A percentile compares a stretch with the other conserved stretches of the same genome.
Conservation (phyloP, 2,888 invertebrate species). For the Agrochola macilenta region DNA sequence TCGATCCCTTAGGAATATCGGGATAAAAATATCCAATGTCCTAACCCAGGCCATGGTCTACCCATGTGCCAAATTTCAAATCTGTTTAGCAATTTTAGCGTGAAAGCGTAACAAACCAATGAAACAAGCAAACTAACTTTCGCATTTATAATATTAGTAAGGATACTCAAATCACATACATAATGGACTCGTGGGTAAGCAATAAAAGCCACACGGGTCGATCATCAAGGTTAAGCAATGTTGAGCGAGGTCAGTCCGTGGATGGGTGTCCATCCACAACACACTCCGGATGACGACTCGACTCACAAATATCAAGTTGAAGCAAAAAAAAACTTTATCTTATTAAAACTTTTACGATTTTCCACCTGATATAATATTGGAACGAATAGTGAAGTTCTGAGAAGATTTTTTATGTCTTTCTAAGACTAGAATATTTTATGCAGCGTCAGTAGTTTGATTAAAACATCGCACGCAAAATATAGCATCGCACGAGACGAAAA, state of each 20-base stretch:
- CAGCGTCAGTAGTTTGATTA: conserved; percentile 40
- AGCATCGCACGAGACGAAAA: conserved; percentile 19
- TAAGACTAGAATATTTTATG: conserved; percentile 37
- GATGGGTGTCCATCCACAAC: neutral
- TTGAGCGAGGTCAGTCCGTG: neutral
- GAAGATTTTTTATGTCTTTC: conserved; percentile 14
- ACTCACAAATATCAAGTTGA: neutral
- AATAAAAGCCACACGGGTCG: no score
- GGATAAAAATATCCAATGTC: no score
- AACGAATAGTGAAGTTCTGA: conserved; percentile 8
- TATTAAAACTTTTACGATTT: conserved; percentile 37
- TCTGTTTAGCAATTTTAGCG: no score
- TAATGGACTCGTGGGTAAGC: no score
- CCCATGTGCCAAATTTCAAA: no score
- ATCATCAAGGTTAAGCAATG: neutral
- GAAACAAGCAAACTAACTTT: no score
- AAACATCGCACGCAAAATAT: conserved; percentile 18
- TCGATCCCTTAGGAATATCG: no score
- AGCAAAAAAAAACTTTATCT: conserved; percentile 1
- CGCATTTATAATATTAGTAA: no score
- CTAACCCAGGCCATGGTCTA: no score
- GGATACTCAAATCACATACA: neutral
- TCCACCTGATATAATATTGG: conserved; percentile 24
- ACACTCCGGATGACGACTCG: neutral
- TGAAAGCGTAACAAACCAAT: no score